Conservation (phyloP, 30 jellyfish, hydroid and myxozoan species). For the Cassiopea xamachana region DNA sequence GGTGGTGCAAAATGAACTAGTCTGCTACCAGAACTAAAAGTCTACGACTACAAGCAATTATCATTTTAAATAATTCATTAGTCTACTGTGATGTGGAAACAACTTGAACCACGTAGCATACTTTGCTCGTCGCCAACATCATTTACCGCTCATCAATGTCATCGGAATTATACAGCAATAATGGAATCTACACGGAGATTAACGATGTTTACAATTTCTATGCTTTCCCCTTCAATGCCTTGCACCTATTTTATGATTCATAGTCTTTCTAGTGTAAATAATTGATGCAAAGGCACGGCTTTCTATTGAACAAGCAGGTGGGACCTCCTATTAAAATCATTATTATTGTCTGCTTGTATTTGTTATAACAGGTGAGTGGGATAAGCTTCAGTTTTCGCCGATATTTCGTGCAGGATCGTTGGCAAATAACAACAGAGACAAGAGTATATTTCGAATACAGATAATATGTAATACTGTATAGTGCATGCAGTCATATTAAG, state of each 20-base stretch:
- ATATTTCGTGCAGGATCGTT: neutral
- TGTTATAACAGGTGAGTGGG: neutral
- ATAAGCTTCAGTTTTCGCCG: neutral
- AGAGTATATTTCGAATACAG: too few species aligned
- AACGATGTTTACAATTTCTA: too few species aligned
- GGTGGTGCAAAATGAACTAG: too few species aligned
- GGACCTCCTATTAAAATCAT: neutral
- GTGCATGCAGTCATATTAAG: too few species aligned
- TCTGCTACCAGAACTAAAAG: too few species aligned
- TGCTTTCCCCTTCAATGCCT: neutral
- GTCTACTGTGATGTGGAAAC: too few species aligned
- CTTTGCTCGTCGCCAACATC: too few species aligned
- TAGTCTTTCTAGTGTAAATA: neutral
- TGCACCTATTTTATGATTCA: neutral
- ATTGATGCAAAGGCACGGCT: neutral
- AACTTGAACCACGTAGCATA: too few species aligned
- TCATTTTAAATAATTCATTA: too few species aligned
- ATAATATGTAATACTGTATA: too few species aligned
- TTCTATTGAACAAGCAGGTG: slow-evolving; percentile 9
- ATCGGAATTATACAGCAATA: neutral
- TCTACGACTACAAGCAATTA: too few species aligned
- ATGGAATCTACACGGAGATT: neutral
- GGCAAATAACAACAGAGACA: neutral
- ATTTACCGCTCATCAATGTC: too few species aligned
- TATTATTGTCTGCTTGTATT: neutral